These are phyloP conservation scores for Tenthredo mesomela DNA, from an alignment of 2,888 invertebrate species.

Conservation along the genomic window DNA sequence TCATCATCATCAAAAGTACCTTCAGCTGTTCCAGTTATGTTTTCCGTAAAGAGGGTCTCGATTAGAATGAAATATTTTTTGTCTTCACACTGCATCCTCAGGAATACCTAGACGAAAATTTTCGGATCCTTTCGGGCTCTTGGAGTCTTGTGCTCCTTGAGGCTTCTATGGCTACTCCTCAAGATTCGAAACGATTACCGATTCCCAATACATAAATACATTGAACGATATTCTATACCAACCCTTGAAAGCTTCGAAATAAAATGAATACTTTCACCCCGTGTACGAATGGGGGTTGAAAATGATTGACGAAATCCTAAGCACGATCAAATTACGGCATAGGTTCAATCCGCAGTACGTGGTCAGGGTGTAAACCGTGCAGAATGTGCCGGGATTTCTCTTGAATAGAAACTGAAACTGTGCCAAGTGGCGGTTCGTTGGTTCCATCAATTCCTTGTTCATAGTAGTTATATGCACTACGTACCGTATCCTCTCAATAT, in stretches of 20 bases:
- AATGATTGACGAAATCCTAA: slow-evolving; percentile 32
- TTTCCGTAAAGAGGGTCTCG: too few relatives aligned
- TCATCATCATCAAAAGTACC: background rate
- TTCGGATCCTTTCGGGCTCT: too few relatives aligned
- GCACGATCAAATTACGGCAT: slow-evolving; percentile 30
- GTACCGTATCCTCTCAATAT: background rate
- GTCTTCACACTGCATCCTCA: too few relatives aligned
- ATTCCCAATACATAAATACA: background rate
- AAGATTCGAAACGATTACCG: background rate
- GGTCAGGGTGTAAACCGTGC: slow-evolving; percentile 24
- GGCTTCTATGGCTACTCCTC: background rate
- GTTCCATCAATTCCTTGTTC: slow-evolving; percentile 9
- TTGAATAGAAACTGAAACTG: slow-evolving; percentile 42
- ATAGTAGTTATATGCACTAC: background rate
- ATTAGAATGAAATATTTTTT: too few relatives aligned
- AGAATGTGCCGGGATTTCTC: background rate
- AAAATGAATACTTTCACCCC: background rate
- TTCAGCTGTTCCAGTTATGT: background rate
- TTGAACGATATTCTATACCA: background rate
- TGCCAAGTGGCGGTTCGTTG: slow-evolving; percentile 38
- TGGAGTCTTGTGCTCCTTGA: too few relatives aligned
- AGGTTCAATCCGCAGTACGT: slow-evolving; percentile 22
- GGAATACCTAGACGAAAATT: too few relatives aligned
- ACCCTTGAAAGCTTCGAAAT: background rate
- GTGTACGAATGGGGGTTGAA: background rate